Conservation (phyloP, 1,140 invertebrate genomes). For the Sminthurides bifidus region DNA sequence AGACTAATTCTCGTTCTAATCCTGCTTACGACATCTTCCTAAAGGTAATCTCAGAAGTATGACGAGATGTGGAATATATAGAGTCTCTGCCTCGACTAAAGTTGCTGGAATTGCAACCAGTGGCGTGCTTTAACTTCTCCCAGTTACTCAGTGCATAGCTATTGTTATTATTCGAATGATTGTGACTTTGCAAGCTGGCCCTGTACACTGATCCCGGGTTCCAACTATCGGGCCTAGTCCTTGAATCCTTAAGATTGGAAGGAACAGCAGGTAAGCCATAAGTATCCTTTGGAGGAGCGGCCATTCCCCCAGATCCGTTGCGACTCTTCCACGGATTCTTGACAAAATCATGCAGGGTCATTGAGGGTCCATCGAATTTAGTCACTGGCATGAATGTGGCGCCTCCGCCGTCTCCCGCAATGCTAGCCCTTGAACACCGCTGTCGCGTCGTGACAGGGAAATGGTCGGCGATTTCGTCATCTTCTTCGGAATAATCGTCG, state of each 20-base stretch:
- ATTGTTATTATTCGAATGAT: too few species aligned
- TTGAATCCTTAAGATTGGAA: too few species aligned
- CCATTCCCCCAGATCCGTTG: background rate
- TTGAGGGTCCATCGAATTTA: background rate
- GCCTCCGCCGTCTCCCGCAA: background rate
- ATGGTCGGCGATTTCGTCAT: background rate
- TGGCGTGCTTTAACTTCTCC: too few species aligned
- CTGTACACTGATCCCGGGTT: too few species aligned
- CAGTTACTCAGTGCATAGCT: too few species aligned
- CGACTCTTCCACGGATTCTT: conserved; percentile 16
- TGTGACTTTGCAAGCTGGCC: too few species aligned
- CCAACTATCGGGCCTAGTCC: too few species aligned
- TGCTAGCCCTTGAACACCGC: background rate
- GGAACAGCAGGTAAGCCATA: too few species aligned
- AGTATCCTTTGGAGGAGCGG: too few species aligned
- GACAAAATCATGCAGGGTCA: conserved; percentile 22
- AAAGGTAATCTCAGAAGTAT: conserved; percentile 2
- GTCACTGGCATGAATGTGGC: background rate
- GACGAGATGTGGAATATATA: conserved; percentile 2
- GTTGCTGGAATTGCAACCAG: too few species aligned
- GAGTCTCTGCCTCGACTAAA: background rate
- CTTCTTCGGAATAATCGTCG: conserved; percentile 6
- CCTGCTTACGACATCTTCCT: background rate
- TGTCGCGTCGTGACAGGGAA: background rate
- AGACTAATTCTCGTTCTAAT: background rate